phyloP scores from a whole-genome alignment of 2,113 vertebrate species.

The Chionis minor region DNA sequence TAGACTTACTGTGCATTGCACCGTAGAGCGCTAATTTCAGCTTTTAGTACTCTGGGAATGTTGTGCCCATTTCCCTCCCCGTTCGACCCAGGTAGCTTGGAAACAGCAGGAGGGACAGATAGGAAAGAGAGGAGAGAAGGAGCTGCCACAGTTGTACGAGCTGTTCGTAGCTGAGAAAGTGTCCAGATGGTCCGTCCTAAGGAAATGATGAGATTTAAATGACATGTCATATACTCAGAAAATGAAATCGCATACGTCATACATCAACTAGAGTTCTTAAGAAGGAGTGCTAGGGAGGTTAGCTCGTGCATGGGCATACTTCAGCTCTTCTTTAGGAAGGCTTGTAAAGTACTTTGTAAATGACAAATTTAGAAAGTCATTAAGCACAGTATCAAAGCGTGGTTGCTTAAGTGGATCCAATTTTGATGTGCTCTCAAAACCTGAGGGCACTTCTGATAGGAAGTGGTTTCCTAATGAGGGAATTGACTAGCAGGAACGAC shows the following conservation, averaged over 20 bases:
- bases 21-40: not conserved
- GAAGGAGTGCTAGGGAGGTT: not conserved
- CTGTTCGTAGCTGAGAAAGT: not conserved
- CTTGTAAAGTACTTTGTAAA: constrained; percentile 49
- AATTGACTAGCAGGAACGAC: constrained; percentile 37
- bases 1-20: rapidly evolving
- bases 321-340: constrained; percentile 19
- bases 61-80: not conserved
- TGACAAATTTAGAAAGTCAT: constrained; percentile 65
- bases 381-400: constrained; percentile 55
- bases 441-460: constrained; percentile 47
- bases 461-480: constrained; percentile 51
- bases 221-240: constrained; percentile 20
- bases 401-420: constrained; percentile 57
- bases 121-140: not conserved
- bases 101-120: not conserved
- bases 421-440: constrained; percentile 68
- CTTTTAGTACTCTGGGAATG: not conserved
- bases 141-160: not conserved
- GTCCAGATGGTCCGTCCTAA: constrained; percentile 40
- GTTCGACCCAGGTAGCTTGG: not conserved
- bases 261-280: not conserved
- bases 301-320: not conserved
- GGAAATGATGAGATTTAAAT: not conserved
- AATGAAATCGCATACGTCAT: not conserved